A percentile compares a stretch with the other conserved stretches of the same genome.
phyloP scores from a whole-genome alignment of 2,797 vertebrate species.

The Octomys mimax region DNA sequence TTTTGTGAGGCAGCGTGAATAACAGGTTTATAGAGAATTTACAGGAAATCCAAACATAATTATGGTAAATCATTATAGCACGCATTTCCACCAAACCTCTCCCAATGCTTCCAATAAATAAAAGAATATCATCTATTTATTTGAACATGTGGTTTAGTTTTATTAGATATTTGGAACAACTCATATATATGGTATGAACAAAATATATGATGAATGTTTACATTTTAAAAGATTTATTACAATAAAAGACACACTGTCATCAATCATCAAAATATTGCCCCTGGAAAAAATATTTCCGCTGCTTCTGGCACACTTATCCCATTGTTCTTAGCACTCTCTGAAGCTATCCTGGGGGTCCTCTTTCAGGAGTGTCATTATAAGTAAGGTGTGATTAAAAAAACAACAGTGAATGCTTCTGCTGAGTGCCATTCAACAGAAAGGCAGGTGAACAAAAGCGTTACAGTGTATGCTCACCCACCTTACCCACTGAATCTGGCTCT shows the following conservation, averaged over 20 bases:
- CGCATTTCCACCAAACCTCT: neutral
- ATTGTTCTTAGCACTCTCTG: neutral
- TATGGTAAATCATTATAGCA: neutral
- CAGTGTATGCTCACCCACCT: neutral
- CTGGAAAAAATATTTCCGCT: neutral
- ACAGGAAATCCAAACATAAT: constrained; percentile 19
- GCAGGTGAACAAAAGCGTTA: neutral
- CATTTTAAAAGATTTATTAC: neutral
- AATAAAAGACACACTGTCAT: neutral
- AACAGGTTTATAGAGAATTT: neutral
- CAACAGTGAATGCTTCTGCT: neutral
- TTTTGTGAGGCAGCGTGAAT: neutral
- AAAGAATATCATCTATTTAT: neutral
- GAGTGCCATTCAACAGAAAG: neutral
- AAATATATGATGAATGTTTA: neutral
- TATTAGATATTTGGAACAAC: too few relatives aligned
- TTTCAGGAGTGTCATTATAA: neutral
- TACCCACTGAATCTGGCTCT: neutral
- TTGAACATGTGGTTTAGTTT: neutral
- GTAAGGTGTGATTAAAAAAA: neutral
- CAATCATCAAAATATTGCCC: neutral
- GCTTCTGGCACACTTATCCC: neutral
- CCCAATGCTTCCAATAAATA: neutral
- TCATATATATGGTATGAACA: neutral
- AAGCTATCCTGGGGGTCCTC: neutral